These are phyloP conservation scores for Saguinus imperator DNA, from an alignment of 2,113 vertebrate genomes.

Conservation along the genomic window DNA sequence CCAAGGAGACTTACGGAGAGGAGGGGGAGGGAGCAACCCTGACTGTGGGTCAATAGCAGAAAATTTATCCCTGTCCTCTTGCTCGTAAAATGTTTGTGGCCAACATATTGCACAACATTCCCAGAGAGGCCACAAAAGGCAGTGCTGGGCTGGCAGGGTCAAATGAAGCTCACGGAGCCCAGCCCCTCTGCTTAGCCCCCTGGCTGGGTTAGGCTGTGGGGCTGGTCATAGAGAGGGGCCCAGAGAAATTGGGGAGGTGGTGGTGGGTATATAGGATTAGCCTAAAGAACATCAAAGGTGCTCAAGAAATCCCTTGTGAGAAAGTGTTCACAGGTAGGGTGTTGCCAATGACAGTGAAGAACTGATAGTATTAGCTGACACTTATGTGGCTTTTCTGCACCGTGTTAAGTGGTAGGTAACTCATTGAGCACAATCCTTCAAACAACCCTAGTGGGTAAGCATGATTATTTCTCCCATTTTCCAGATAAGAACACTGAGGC, in stretches of 20 bases:
- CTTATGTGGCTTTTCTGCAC: not conserved
- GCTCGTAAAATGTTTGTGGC: slow-evolving; percentile 78
- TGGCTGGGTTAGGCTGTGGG: not conserved
- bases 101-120: slow-evolving; percentile 73
- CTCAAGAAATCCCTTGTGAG: slow-evolving; percentile 4
- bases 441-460: not conserved
- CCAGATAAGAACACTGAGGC: not conserved
- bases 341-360: not conserved
- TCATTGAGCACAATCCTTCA: not conserved
- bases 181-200: not conserved
- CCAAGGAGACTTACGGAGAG: slow-evolving; percentile 30
- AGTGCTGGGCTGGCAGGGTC: slow-evolving; percentile 52
- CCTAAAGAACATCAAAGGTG: not conserved
- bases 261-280: not conserved
- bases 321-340: not conserved
- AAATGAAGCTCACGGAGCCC: slow-evolving; percentile 44
- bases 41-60: slow-evolving; percentile 56
- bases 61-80: slow-evolving; percentile 75
- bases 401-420: not conserved
- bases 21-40: slow-evolving; percentile 45
- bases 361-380: not conserved
- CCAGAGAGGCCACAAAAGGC: slow-evolving; percentile 79
- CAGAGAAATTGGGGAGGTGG: not conserved
- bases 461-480: not conserved
- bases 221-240: too few species aligned